Percentiles rank a stretch among this genome's conserved stretches.
Conservation (phyloP, 1,140 invertebrate species). For the Pissodes strobi region DNA sequence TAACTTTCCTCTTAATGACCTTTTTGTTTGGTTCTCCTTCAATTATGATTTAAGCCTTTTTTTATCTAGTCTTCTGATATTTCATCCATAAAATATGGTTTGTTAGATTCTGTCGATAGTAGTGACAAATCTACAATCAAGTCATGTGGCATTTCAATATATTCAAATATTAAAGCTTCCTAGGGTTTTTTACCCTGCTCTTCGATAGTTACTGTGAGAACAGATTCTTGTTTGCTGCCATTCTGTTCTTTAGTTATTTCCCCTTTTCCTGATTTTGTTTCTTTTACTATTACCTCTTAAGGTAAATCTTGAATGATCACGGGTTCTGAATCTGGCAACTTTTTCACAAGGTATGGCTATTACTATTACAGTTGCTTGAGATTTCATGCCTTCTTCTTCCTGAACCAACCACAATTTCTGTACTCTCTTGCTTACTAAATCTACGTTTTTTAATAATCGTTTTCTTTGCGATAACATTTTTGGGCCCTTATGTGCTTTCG, state of each 20-base stretch:
- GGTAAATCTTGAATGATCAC: slow-evolving; percentile 48
- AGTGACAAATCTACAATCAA: slow-evolving; percentile 41
- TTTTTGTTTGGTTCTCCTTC: slow-evolving; percentile 46
- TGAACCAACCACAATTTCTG: slow-evolving; percentile 50
- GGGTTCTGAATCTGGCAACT: slow-evolving; percentile 11
- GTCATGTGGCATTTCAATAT: slow-evolving; percentile 55
- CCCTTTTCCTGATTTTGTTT: slow-evolving; percentile 27
- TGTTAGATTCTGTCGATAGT: slow-evolving; percentile 48
- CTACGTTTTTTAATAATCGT: slow-evolving; percentile 52
- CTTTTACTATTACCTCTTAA: slow-evolving; percentile 43
- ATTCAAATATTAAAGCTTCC: slow-evolving; percentile 50
- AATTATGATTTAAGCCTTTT: slow-evolving; percentile 49
- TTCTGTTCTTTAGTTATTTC: slow-evolving; percentile 38
- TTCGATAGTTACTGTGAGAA: slow-evolving; percentile 56
- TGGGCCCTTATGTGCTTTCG: slow-evolving; percentile 40
- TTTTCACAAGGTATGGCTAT: slow-evolving; percentile 46
- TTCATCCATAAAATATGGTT: slow-evolving; percentile 45
- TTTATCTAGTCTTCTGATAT: slow-evolving; percentile 42
- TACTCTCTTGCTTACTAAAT: slow-evolving; percentile 43
- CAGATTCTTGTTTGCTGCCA: slow-evolving; percentile 53
- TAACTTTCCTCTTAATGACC: slow-evolving; percentile 46
- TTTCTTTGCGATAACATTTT: slow-evolving; percentile 53
- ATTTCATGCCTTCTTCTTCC: slow-evolving; percentile 53
- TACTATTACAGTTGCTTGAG: slow-evolving; percentile 50
- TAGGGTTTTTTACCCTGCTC: slow-evolving; percentile 55